Conservation (phyloP, 1,140 invertebrate species). For the Caenorhabditis briggsae region DNA sequence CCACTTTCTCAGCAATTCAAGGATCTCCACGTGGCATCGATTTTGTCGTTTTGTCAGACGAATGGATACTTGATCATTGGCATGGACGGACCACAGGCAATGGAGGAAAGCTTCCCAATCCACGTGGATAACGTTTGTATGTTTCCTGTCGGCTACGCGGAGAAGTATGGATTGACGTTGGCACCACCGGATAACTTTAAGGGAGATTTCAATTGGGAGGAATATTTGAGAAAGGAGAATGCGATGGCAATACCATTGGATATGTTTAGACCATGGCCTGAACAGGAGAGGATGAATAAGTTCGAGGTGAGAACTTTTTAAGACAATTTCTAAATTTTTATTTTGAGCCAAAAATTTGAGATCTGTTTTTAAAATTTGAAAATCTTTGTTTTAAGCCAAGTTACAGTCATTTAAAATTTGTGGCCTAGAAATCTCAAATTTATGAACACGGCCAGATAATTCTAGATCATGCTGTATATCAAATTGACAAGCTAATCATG, state of each 20-base stretch:
- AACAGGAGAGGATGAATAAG: neutral
- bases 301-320: neutral
- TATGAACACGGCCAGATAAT: too few relatives aligned
- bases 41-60: conserved; percentile 57
- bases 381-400: too few relatives aligned
- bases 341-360: neutral
- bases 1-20: conserved; percentile 63
- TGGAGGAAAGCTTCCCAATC: conserved; percentile 62
- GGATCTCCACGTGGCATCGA: conserved; percentile 66
- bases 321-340: neutral
- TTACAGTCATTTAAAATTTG: too few relatives aligned
- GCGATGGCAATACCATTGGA: neutral
- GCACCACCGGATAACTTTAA: neutral
- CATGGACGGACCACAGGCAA: conserved; percentile 68
- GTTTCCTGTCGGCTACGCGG: conserved; percentile 45
- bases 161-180: neutral
- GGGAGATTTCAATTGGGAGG: neutral
- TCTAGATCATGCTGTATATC: too few relatives aligned
- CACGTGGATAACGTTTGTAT: conserved; percentile 1
- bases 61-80: conserved; percentile 69
- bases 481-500: too few relatives aligned
- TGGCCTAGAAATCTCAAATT: too few relatives aligned
- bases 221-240: neutral
- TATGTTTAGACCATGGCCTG: neutral
- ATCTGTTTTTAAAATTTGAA: too few relatives aligned